Conservation (phyloP, 2,888 invertebrate species). For the Aporophyla nigra region DNA sequence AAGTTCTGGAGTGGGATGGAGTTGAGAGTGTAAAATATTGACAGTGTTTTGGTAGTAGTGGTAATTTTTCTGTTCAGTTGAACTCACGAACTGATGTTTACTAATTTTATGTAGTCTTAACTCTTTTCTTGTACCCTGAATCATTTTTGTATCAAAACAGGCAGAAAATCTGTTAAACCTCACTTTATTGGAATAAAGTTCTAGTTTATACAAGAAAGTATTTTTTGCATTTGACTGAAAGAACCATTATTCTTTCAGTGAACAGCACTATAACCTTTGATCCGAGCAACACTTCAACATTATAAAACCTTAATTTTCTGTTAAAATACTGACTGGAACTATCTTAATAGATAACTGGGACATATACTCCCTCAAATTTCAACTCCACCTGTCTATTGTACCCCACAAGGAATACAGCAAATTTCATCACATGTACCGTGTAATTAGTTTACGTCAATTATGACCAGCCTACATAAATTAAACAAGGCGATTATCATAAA, state of each 20-base stretch:
- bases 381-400: slow-evolving; percentile 14
- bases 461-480: slow-evolving; percentile 79
- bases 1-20: background rate
- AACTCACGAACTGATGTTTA: background rate
- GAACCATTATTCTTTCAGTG: no score
- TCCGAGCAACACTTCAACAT: background rate
- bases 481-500: slow-evolving; percentile 83
- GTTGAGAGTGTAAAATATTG: background rate
- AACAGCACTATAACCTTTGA: background rate
- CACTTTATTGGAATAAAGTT: no score
- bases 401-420: slow-evolving; percentile 46
- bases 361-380: slow-evolving; percentile 14
- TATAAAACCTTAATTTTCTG: background rate
- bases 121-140: background rate
- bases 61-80: background rate
- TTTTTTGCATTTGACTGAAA: background rate
- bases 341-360: background rate
- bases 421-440: slow-evolving; percentile 46
- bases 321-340: background rate
- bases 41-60: background rate
- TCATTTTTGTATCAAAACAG: background rate
- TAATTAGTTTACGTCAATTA: slow-evolving; percentile 74
- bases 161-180: background rate
- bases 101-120: no score
- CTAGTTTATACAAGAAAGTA: background rate